Evolutionary conservation across 2,888 invertebrate species (phyloP).

Genomic region (Limnephilus marmoratus): DNA sequence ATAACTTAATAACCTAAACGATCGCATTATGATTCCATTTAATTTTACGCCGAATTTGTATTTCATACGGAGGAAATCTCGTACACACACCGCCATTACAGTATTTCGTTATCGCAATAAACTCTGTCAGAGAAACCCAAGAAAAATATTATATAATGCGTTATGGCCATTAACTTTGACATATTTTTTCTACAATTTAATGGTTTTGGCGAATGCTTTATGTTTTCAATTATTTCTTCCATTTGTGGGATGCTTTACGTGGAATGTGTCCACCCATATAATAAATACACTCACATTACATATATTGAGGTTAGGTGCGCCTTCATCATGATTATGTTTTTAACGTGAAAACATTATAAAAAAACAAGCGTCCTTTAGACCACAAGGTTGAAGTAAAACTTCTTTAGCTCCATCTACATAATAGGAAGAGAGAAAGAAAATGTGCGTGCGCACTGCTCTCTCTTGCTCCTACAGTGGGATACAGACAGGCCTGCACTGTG

Average conservation of each 20-base stretch:
- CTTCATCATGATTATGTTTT: background rate
- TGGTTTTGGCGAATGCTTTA: slow-evolving; percentile 7
- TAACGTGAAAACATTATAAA: no score
- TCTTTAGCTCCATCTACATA: no score
- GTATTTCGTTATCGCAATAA: background rate
- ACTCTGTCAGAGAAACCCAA: background rate
- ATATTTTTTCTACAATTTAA: slow-evolving; percentile 18
- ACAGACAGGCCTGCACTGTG: no score
- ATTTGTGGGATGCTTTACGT: background rate
- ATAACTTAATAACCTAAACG: slow-evolving; percentile 2
- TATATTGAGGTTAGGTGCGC: background rate
- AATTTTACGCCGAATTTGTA: background rate
- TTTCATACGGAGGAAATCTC: background rate
- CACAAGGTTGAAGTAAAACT: no score
- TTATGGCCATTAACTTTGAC: slow-evolving; percentile 5
- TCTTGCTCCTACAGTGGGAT: no score
- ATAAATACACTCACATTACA: background rate
- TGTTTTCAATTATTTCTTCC: slow-evolving; percentile 14
- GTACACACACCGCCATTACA: background rate
- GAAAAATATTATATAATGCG: background rate
- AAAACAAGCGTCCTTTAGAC: no score
- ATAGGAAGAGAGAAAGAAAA: no score
- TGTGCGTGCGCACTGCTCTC: no score
- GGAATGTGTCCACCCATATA: background rate
- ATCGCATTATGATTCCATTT: slow-evolving; percentile 2